phyloP scores from a whole-genome alignment of 2,113 vertebrate species.

The Dromaius novaehollandiae region DNA sequence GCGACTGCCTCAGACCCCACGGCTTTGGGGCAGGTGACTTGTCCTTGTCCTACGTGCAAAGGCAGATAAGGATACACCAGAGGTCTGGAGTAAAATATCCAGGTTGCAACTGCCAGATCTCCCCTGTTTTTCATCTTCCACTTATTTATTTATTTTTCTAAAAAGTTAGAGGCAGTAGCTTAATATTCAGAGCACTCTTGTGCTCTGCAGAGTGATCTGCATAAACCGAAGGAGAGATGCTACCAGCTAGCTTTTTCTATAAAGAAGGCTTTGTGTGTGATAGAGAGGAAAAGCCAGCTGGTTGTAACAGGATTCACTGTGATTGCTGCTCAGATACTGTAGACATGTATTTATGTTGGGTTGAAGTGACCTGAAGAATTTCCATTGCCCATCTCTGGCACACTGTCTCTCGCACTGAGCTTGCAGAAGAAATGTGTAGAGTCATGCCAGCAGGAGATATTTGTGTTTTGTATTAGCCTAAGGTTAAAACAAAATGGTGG shows the following conservation, averaged over 20 bases:
- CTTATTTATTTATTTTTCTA: neutral
- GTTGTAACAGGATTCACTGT: conserved; percentile 43
- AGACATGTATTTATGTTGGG: conserved; percentile 25
- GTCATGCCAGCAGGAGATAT: neutral
- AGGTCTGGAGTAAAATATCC: neutral
- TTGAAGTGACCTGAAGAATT: conserved; percentile 72
- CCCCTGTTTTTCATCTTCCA: neutral
- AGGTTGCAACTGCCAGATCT: neutral
- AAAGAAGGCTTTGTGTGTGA: conserved; percentile 35
- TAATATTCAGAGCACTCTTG: conserved; percentile 60
- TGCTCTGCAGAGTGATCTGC: conserved; percentile 60
- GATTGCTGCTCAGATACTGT: conserved; percentile 45
- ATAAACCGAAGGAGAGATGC: conserved; percentile 32
- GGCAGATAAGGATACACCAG: neutral
- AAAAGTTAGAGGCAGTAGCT: conserved; percentile 17
- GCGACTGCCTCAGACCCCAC: neutral
- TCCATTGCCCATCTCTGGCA: neutral
- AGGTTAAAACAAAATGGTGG: neutral
- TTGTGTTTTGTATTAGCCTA: conserved; percentile 24
- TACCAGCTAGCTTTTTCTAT: conserved; percentile 6
- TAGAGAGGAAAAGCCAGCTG: conserved; percentile 39
- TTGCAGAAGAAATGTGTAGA: conserved; percentile 15
- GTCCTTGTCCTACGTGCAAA: neutral
- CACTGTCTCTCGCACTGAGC: conserved; percentile 12
- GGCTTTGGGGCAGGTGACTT: neutral